phyloP scores from a whole-genome alignment of 1,140 invertebrate species.

The Marisa cornuarietis region DNA sequence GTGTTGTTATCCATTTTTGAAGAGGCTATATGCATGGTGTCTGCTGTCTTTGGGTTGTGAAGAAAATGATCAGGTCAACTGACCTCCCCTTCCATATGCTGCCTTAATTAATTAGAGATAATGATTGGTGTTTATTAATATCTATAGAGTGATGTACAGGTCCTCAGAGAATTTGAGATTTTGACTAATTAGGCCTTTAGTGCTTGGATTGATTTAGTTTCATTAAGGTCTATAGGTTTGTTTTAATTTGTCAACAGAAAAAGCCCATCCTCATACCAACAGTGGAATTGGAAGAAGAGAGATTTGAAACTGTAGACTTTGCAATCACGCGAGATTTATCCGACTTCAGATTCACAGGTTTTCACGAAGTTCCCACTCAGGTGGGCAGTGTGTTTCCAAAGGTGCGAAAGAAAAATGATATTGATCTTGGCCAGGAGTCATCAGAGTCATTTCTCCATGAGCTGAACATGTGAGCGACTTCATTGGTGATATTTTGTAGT shows the following conservation, averaged over 20 bases:
- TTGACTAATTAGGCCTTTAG: no score
- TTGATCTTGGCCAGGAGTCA: constrained; percentile 29
- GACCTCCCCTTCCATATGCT: no score
- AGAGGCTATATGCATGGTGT: no score
- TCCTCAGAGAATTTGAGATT: no score
- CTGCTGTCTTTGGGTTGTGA: no score
- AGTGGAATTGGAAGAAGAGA: constrained; percentile 36
- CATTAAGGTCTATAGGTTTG: not conserved
- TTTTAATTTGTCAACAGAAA: constrained; percentile 25
- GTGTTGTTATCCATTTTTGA: no score
- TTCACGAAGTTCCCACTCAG: constrained; percentile 13
- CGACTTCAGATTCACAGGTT: constrained; percentile 32
- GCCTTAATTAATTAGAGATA: no score
- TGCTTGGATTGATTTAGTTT: no score
- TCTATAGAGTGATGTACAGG: no score
- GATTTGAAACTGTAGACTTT: constrained; percentile 48
- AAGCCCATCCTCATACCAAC: constrained; percentile 47
- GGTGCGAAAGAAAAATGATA: constrained; percentile 43
- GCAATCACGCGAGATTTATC: constrained; percentile 50
- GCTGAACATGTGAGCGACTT: constrained; percentile 70
- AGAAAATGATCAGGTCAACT: no score
- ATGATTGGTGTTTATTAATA: no score
- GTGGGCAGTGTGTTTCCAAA: constrained; percentile 33
- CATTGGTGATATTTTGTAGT: not conserved
- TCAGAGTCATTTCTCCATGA: constrained; percentile 64